Base-by-base conservation (phyloP, 2,797 vertebrate species). In the Borostomias antarcticus region DNA sequence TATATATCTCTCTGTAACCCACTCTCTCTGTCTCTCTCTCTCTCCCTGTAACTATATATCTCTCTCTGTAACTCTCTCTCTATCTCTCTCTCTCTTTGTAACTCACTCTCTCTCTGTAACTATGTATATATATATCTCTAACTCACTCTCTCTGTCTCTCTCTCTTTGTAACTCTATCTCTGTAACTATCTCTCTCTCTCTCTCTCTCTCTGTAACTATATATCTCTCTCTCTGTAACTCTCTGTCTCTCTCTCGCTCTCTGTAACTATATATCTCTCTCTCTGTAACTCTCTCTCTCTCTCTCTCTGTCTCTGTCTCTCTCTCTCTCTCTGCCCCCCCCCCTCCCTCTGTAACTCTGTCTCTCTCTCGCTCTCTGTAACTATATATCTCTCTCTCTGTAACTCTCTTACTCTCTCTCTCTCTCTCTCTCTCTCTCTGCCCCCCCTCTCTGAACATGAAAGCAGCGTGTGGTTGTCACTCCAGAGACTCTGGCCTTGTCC, bases 11-110 rank as follows among this genome's bases (percentile, higher is more conserved):
- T n/a, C n/a, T n/a, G n/a, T n/a, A n/a, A 68, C 70, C 59, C 66
- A 58, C 50, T 75, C 74, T 73, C 73, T 74, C 68, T 77, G 68
- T 80, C 76, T 45, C 21, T 80, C 71, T 70, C 82, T 84, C 85
- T 84, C 54, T 17, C 19, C 15, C n/a, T 47, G 26, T 57, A 58
- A 17, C 60, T 30, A 21, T 30, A 43, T 66, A 21, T 28, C 33
- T 21, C 15, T 59, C 9, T 26, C 45, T 37, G 17, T 8, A 6
- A 23, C n/a, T 45, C 26, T 33, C 37, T 47, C 10, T 21, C 8
- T 4, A 13, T 26, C 5, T 29, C 23, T 28, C n/a, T 5, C 1
- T 30, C 21, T 47, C 17, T 5, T n/a, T 47, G 35, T 47, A 32
- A 59, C 63, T 64, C 68, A 50, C 53, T 67, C 28, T 10, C 13